These are phyloP conservation scores for Invenusta paracnida DNA, from an alignment of 2,888 invertebrate species.

Conservation along the genomic window DNA sequence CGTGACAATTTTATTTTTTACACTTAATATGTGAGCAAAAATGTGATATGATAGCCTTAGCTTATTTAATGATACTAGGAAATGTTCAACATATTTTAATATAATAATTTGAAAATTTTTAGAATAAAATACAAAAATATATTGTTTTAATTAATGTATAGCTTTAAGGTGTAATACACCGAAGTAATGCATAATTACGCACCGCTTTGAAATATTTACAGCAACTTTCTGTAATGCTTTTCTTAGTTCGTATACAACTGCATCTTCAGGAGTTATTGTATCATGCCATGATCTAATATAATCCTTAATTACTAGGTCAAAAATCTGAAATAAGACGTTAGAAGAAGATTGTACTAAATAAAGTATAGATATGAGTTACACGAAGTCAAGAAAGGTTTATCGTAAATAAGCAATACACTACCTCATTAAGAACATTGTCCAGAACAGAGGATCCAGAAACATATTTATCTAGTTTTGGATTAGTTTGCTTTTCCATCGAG, in stretches of 20 bases:
- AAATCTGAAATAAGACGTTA: background rate
- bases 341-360: too few relatives aligned
- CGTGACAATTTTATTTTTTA: background rate
- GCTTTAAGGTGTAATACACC: too few relatives aligned
- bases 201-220: constrained; percentile 28
- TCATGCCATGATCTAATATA: background rate
- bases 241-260: background rate
- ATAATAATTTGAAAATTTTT: background rate
- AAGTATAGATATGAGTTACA: too few relatives aligned
- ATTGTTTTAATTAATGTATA: background rate
- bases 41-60: background rate
- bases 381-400: too few relatives aligned
- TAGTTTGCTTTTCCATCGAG: background rate
- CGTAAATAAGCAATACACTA: too few relatives aligned
- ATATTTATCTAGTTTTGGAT: background rate
- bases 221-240: background rate
- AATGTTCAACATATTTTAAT: background rate
- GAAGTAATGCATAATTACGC: too few relatives aligned
- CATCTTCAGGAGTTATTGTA: background rate
- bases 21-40: background rate
- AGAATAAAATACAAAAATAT: background rate
- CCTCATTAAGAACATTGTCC: background rate
- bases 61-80: background rate
- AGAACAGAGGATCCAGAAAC: background rate
- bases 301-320: background rate